These are phyloP conservation scores for Erpetoichthys calabaricus DNA, from an alignment of 2,797 vertebrate genomes.

Conservation along the genomic window DNA sequence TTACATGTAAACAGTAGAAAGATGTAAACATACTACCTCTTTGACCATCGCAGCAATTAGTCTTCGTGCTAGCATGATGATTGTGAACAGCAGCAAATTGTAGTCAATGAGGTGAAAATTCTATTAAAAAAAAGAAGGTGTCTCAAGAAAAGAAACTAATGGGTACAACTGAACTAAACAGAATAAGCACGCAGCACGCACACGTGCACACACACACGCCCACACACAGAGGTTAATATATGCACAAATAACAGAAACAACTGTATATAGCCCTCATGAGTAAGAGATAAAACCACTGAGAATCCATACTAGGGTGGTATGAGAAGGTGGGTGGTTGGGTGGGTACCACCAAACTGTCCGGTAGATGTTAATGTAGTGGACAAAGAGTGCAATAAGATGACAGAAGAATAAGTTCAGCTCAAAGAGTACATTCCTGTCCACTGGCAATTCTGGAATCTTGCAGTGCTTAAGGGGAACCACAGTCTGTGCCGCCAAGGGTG, in stretches of 20 bases:
- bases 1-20: not conserved
- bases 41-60: constrained; percentile 87
- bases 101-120: constrained; percentile 98
- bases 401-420: constrained; percentile 94
- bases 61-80: constrained; percentile 83
- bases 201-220: no score
- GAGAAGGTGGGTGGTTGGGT: constrained; percentile 81
- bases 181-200: not conserved
- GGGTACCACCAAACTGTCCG: constrained; percentile 98
- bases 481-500: constrained; percentile 80
- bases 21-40: constrained; percentile 60
- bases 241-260: no score
- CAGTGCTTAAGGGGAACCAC: constrained; percentile 88
- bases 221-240: no score
- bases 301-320: constrained; percentile 80
- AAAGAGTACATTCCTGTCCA: constrained; percentile 79
- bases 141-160: no score
- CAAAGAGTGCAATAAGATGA: constrained; percentile 86
- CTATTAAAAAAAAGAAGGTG: constrained; percentile 40
- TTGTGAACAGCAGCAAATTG: constrained; percentile 87
- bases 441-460: constrained; percentile 86
- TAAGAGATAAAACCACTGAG: no score
- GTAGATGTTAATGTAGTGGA: constrained; percentile 98
- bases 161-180: no score
- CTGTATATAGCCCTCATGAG: no score